Conservation (phyloP, 2,113 vertebrate species). For the Sterna hirundo region DNA sequence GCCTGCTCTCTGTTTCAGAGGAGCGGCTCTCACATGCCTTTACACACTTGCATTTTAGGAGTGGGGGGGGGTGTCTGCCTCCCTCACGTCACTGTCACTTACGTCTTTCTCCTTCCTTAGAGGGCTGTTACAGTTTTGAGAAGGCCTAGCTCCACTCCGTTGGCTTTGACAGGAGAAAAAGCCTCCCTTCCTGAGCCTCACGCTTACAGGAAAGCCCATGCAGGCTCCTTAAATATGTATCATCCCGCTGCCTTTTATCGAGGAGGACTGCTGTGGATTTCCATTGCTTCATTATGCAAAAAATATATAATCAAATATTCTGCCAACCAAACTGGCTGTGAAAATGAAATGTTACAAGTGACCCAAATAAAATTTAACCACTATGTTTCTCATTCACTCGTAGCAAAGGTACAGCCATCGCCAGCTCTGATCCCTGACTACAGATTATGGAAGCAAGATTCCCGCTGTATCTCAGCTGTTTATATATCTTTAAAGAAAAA, state of each 20-base stretch:
- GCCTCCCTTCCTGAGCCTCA: not conserved
- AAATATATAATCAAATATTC: conserved; percentile 25
- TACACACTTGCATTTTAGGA: not conserved
- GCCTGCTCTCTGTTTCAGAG: not conserved
- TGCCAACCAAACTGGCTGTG: conserved; percentile 5
- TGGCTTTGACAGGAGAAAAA: not conserved
- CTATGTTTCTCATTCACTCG: not conserved
- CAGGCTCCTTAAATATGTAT: not conserved
- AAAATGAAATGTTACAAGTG: conserved; percentile 38
- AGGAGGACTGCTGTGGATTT: not conserved
- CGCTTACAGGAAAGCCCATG: not conserved
- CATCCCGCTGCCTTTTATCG: not conserved
- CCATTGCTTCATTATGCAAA: not conserved
- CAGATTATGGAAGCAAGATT: not conserved
- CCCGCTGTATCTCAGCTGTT: not conserved
- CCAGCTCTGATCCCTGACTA: not conserved
- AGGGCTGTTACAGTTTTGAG: not conserved
- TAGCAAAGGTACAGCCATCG: not conserved
- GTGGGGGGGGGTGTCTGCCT: not conserved
- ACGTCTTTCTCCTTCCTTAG: not conserved
- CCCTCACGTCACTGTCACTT: not conserved
- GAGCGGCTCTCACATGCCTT: not conserved
- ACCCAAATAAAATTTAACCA: conserved; percentile 41
- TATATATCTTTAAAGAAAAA: not conserved
- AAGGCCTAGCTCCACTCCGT: not conserved